Evolutionary conservation across 2,113 vertebrate species (phyloP), one percentile per base, ranked within the genome.

Genomic region (Gymnorhina tibicen): DNA sequence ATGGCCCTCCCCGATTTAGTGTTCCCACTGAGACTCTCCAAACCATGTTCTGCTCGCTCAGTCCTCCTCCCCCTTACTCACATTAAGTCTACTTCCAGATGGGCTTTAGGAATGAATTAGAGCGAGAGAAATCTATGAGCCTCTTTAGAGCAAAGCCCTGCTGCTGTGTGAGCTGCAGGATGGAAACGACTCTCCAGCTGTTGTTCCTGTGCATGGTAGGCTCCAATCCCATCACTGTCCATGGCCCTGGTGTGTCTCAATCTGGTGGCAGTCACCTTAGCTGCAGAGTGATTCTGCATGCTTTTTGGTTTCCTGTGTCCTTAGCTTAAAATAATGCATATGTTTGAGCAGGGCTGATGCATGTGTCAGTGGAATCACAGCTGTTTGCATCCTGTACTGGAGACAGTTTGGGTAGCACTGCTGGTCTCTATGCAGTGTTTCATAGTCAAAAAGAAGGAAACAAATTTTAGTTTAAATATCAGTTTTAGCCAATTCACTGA

Each of bases 361-460:
- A 2, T 9, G 10, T 28, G 0, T 39, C 0, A 0, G 33, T 19
- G 11, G 12, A 30, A 52, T 41, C 30, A 5, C 13, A 24, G 82
- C 44, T 3, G 12, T 39, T 41, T 59, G 49, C 19, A 5, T 33
- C 15, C 10, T 9, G 26, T 21, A 3, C 42, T 47, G 42, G 23
- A 22, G 13, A 9, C 37, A 32, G 12, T 21, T 32, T 9, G 13
- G 64, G 37, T 24, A 13, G 26, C 21, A 6, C 5, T 33, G 58
- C 49, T 88, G 33, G 28, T 18, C 20, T 42, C 18, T 16, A 0
- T 18, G 32, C 13, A 20, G 18, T 9, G 2, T n/a, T 50, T 27
- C 10, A 1, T 15, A 26, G 30, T 2, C 28, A 26, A 58, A 44
- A 72, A 39, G 42, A 22, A 21, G 58, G 27, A 59, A 50, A 12